Conservation (phyloP, 2,888 invertebrate species). For the Melipona beecheii region DNA sequence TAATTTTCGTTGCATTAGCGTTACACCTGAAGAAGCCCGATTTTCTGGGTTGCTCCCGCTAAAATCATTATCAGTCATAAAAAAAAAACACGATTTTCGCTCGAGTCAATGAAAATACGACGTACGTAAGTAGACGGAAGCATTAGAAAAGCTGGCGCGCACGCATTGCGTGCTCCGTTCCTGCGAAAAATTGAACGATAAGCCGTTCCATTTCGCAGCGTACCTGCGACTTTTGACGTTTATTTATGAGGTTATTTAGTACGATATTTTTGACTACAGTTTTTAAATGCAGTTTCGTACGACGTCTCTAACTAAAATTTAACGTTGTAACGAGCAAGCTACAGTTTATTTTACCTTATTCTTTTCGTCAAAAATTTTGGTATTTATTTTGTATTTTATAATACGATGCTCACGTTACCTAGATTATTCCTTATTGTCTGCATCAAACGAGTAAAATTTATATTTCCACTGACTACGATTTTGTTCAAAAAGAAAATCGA, state of each 20-base stretch:
- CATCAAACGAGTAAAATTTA: no score
- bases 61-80: no score
- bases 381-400: no score
- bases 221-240: neutral
- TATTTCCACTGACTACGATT: neutral
- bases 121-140: slow-evolving; percentile 7
- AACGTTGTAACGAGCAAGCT: neutral
- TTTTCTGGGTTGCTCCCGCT: no score
- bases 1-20: no score
- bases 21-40: no score
- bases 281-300: no score
- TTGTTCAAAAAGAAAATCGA: neutral
- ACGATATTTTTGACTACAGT: no score
- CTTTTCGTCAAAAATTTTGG: no score
- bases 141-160: slow-evolving; percentile 16
- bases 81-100: neutral
- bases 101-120: slow-evolving; percentile 17
- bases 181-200: slow-evolving; percentile 42
- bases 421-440: no score
- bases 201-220: neutral
- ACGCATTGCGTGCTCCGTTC: slow-evolving; percentile 25
- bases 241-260: neutral
- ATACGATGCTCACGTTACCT: no score
- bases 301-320: neutral
- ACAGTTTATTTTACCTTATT: neutral